These are phyloP conservation scores for Bettongia penicillata DNA, from an alignment of 2,113 vertebrate species.

Conservation along the genomic window DNA sequence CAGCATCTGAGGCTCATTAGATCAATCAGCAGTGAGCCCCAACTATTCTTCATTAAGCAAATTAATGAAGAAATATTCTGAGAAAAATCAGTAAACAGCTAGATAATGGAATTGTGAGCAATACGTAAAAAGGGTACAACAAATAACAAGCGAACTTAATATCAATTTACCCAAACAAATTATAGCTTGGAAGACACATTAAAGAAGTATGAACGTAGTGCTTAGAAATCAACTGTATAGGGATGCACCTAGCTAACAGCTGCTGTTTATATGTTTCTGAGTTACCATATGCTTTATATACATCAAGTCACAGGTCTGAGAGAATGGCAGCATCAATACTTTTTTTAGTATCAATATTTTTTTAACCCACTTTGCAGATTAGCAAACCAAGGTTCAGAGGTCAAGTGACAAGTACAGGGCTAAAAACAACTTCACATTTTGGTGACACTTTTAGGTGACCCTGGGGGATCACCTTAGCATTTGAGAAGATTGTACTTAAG, in stretches of 20 bases:
- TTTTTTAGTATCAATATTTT: not conserved
- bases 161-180: not conserved
- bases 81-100: fast-evolving
- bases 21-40: fast-evolving
- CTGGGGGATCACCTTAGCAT: not conserved
- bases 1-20: conserved; percentile 28
- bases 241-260: not conserved
- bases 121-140: fast-evolving
- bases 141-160: not conserved
- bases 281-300: not conserved
- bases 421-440: not conserved
- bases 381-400: not conserved
- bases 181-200: fast-evolving
- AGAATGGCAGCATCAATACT: fast-evolving
- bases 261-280: not conserved
- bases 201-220: fast-evolving
- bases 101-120: not conserved
- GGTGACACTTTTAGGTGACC: not conserved
- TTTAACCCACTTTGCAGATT: not conserved
- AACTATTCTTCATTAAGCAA: not conserved
- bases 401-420: fast-evolving
- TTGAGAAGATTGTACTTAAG: not conserved
- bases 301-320: not conserved
- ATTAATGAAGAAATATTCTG: fast-evolving
- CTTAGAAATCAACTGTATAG: fast-evolving